These are phyloP conservation scores for Poecilobothrus nobilitatus DNA, from an alignment of 2,888 invertebrate species.

Conservation along the genomic window DNA sequence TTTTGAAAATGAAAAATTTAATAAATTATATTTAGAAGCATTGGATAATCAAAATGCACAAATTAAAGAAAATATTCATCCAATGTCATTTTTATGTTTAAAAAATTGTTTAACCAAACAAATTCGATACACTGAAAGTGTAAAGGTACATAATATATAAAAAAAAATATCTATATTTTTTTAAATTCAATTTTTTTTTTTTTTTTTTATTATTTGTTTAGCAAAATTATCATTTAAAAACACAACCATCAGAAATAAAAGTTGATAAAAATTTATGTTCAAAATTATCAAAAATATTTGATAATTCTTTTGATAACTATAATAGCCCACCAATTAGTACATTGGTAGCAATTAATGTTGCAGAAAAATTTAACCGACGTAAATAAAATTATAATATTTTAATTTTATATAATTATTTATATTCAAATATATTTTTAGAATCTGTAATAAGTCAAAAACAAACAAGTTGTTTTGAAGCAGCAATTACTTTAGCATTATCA, in stretches of 20 bases:
- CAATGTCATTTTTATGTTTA: conserved; percentile 30
- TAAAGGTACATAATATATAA: conserved; percentile 16
- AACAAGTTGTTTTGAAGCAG: conserved; percentile 33
- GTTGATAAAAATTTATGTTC: conserved; percentile 8
- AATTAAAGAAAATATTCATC: conserved; percentile 29
- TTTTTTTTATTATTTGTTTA: not conserved
- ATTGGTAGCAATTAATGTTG: conserved; percentile 37
- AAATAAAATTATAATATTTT: conserved; percentile 16
- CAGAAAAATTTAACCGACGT: conserved; percentile 34
- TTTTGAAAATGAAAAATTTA: conserved; percentile 25
- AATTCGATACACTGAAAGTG: conserved; percentile 18
- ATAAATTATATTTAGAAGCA: conserved; percentile 22
- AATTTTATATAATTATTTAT: conserved; percentile 9
- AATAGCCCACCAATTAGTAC: conserved; percentile 28
- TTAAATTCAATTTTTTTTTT: not conserved
- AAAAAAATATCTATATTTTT: not conserved
- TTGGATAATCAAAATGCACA: conserved; percentile 26
- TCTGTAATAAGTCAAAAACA: conserved; percentile 28
- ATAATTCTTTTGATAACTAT: conserved; percentile 20
- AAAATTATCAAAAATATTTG: conserved; percentile 17
- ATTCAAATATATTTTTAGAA: conserved; percentile 20
- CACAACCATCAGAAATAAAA: conserved; percentile 4
- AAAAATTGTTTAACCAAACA: conserved; percentile 20
- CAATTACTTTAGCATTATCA: conserved; percentile 35
- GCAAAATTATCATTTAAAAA: conserved; percentile 16